Base-by-base conservation (phyloP, 2,797 vertebrate genomes). In the Falco concolor region DNA sequence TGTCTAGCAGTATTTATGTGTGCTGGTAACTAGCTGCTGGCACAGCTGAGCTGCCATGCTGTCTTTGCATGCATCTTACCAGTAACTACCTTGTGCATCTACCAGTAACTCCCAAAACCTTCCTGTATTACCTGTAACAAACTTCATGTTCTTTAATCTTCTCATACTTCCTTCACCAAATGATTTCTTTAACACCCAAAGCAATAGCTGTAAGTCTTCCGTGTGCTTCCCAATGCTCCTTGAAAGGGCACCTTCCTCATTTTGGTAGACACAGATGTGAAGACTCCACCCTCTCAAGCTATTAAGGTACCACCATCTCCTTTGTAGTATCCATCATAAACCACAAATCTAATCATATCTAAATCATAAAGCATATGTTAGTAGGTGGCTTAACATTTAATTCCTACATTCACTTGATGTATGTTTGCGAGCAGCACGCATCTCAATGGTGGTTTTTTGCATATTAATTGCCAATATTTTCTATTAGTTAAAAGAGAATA, bases 311-410 rank as follows among this genome's bases (percentile, higher is more conserved):
- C 49, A 34, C 9, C 52, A 63, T 12, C 38, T 74, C 54, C 45
- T 67, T 49, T 24, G 23, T 7, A 49, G n/a, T 45, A 79, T 21
- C 32, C 44, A 30, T 13, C 52, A 53, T 5, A 86, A 81, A 53
- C 8, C 40, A 36, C 22, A 65, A 68, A 67, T 30, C 84, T 32
- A 78, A 60, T 44, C 24, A 13, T 10, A 54, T 25, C 21, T 70
- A 87, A 75, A 91, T 53, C 52, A 74, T 12, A 67, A 90, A 67
- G 38, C 52, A 42, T 76, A 64, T 32, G 68, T 49, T 59, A 85
- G 86, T 68, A 89, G 60, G 67, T 77, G 77, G 72, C 8, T 92
- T 90, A 89, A 80, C 67, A 89, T 84, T 68, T 82, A 64, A 93
- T 87, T 91, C 63, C 50, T 73, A 20, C 8, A 1, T 59, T 81